Percentiles rank a stretch among this genome's conserved stretches.
Evolutionary conservation across 2,888 invertebrate genomes (phyloP).

Genomic region (Pandemis heparana): DNA sequence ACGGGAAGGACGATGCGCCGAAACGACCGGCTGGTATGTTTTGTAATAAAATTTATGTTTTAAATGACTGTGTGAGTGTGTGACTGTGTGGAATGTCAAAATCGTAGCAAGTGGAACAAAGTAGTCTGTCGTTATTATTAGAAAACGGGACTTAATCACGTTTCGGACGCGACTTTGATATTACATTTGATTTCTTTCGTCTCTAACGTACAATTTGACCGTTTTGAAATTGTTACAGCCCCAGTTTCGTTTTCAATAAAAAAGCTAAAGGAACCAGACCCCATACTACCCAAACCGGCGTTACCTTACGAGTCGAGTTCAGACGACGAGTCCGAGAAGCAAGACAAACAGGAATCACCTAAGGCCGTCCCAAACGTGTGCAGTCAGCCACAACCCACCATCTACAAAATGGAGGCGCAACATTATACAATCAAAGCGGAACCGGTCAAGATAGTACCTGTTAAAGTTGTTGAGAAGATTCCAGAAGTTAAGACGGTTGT

Average conservation of each 20-base stretch:
- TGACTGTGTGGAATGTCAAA: too few species aligned
- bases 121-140: too few species aligned
- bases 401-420: slow-evolving; percentile 71
- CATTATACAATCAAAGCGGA: slow-evolving; percentile 25
- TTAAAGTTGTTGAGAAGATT: slow-evolving; percentile 15
- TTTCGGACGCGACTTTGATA: too few species aligned
- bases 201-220: too few species aligned
- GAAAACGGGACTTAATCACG: too few species aligned
- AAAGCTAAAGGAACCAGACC: slow-evolving; percentile 91
- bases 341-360: slow-evolving; percentile 51
- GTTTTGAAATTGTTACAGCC: slow-evolving; percentile 68
- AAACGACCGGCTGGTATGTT: slow-evolving; percentile 41
- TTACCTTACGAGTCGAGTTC: slow-evolving; percentile 91
- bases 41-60: not conserved
- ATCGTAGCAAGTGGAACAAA: too few species aligned
- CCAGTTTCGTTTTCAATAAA: slow-evolving; percentile 95
- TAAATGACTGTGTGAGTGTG: too few species aligned
- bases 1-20: slow-evolving; percentile 55
- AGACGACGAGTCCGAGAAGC: slow-evolving; percentile 85
- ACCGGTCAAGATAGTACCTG: slow-evolving; percentile 12
- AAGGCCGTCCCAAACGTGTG: slow-evolving; percentile 43
- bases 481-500: not conserved
- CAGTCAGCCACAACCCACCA: slow-evolving; percentile 59
- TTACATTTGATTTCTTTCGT: too few species aligned
- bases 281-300: slow-evolving; percentile 89